phyloP scores from a whole-genome alignment of 1,140 invertebrate genomes.

The Frieseomelitta varia region DNA sequence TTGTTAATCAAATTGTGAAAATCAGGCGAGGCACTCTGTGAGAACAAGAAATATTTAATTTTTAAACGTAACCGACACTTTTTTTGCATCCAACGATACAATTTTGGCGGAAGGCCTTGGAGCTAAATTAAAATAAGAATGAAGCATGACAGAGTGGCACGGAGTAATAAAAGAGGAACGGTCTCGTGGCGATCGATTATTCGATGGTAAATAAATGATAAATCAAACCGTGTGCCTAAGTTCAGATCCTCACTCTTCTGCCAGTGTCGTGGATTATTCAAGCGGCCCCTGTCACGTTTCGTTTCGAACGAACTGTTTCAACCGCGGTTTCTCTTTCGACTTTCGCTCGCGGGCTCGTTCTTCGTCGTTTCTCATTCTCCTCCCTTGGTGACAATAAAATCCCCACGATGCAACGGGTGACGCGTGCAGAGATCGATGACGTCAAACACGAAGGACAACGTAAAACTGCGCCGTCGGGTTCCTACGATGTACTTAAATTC shows the following conservation, averaged over 20 bases:
- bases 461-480: conserved; percentile 16
- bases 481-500: conserved; percentile 21
- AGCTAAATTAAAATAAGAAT: not conserved
- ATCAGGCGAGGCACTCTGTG: too few species aligned
- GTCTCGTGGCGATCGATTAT: not conserved
- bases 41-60: too few species aligned
- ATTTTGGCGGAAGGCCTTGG: not conserved
- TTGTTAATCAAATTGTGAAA: too few species aligned
- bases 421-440: conserved; percentile 29
- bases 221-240: not conserved
- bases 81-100: not conserved
- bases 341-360: not conserved
- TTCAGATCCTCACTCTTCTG: not conserved
- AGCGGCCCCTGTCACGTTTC: not conserved
- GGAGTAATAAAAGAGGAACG: not conserved
- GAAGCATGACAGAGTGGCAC: not conserved
- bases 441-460: conserved; percentile 35
- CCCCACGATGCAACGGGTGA: not conserved
- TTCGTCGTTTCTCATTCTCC: too few species aligned
- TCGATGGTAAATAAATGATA: conserved; percentile 29
- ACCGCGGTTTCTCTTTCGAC: not conserved
- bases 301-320: not conserved
- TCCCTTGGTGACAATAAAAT: conserved; percentile 3
- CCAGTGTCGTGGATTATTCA: conserved; percentile 6
- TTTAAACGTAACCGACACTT: not conserved